A percentile compares a stretch with the other conserved stretches of the same genome.
Evolutionary conservation across 2,888 invertebrate genomes (phyloP).

Genomic region (Dendrolimus houi): DNA sequence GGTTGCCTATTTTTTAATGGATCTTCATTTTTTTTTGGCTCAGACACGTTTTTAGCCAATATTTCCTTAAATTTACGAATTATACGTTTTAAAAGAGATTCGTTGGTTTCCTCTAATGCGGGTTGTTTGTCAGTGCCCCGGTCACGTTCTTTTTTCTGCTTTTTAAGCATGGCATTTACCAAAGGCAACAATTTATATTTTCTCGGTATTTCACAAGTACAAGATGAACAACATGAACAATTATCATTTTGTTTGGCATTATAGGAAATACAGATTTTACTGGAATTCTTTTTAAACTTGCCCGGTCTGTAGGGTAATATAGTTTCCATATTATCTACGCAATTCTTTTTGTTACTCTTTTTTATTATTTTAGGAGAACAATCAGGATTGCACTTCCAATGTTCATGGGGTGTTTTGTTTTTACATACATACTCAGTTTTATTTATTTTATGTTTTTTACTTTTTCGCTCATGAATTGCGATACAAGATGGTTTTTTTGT

Average conservation of each 20-base stretch:
- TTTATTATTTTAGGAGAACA: not conserved
- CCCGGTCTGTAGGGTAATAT: constrained; percentile 27
- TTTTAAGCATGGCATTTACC: too few species aligned
- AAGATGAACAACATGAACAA: constrained; percentile 3
- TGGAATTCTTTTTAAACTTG: constrained; percentile 27
- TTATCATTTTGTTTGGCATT: constrained; percentile 2
- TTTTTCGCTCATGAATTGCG: not conserved
- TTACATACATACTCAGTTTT: not conserved
- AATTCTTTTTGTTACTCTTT: constrained; percentile 1
- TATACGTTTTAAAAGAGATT: too few species aligned
- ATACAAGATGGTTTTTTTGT: not conserved
- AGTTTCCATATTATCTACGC: constrained; percentile 21
- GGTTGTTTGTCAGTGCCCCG: too few species aligned
- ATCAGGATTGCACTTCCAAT: too few species aligned
- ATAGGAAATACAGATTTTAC: constrained; percentile 16
- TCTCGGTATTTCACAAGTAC: not conserved
- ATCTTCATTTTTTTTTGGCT: too few species aligned
- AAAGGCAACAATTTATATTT: not conserved
- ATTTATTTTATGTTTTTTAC: not conserved
- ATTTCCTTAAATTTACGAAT: too few species aligned
- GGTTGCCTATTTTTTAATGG: too few species aligned
- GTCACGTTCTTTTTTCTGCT: too few species aligned
- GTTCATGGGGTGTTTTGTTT: not conserved
- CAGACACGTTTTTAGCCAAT: too few species aligned
- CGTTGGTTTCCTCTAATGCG: too few species aligned